Evolutionary conservation across 2,797 vertebrate species (phyloP), one percentile per base, ranked within the genome.

Genomic region (Sebastes nivosus): DNA sequence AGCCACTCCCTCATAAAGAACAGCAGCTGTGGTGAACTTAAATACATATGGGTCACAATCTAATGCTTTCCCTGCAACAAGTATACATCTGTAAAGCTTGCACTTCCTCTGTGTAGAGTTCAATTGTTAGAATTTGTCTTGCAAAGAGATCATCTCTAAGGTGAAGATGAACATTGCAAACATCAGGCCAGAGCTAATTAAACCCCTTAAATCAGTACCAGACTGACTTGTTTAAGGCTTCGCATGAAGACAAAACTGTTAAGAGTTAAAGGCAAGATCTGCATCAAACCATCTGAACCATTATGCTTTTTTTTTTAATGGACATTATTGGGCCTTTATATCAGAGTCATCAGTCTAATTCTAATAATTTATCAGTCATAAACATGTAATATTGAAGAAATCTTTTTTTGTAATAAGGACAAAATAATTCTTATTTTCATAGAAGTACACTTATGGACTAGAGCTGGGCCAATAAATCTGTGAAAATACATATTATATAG

Each of bases 391-490:
- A 52, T 52, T n/a, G 50, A 52, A 52, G 50, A 52, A 52, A 52
- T 52, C 50, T n/a, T 52, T 52, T 46, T 52, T 52, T 52, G 20
- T n/a, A 52, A 10, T 52, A 42, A 42, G 0, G 50, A 52, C 8
- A 52, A 52, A 52, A 20, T 52, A 0, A 20, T 52, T 52, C 46
- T 52, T 20, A 52, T 52, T 52, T 52, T 52, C 50, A n/a, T 52
- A 50, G 42, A 50, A 20, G 7, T 50, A 50, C 42, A 50, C 42
- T 50, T 50, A 50, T 20, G 42, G 42, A 50, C 42, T 18, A 50
- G 42, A 46, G 3, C 18, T 50, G 0, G 8, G 0, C 46, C 8
- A 50, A 20, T 50, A 46, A 8, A 0, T 46, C 16, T 46, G 42
- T 46, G 42, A 46, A 46, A 18, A 46, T 46, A 46, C 42, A 18